Evolutionary conservation across 2,888 invertebrate species (phyloP).

Genomic region (Calameuta pallipes): DNA sequence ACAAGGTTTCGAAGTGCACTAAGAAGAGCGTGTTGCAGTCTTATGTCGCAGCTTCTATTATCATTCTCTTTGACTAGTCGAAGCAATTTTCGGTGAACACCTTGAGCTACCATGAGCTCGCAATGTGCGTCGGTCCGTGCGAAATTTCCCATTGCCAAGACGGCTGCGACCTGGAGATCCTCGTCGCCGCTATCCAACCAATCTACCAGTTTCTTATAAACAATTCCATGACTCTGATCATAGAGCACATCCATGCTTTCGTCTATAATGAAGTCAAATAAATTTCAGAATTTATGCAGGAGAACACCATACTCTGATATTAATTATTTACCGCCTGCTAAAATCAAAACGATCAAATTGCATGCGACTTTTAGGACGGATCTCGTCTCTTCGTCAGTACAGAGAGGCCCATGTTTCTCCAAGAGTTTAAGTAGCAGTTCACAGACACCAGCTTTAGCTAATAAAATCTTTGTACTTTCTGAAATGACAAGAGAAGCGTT

Average conservation of each 20-base stretch:
- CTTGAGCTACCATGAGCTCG: constrained; percentile 82
- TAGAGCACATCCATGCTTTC: constrained; percentile 90
- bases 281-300: constrained; percentile 12
- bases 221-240: constrained; percentile 77
- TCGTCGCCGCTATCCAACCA: constrained; percentile 83
- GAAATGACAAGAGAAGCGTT: constrained; percentile 41
- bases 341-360: constrained; percentile 84
- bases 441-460: constrained; percentile 82
- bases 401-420: constrained; percentile 74
- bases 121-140: constrained; percentile 89
- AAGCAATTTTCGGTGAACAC: constrained; percentile 77
- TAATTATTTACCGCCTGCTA: constrained; percentile 80
- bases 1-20: constrained; percentile 84
- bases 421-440: constrained; percentile 80
- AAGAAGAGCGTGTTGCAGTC: constrained; percentile 79
- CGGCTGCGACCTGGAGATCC: constrained; percentile 84
- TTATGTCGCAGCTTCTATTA: constrained; percentile 44
- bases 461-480: constrained; percentile 82
- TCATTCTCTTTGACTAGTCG: constrained; percentile 61
- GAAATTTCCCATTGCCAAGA: constrained; percentile 90
- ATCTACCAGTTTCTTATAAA: constrained; percentile 77
- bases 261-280: constrained; percentile 70
- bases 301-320: constrained; percentile 6
- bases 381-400: constrained; percentile 75
- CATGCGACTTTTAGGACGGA: constrained; percentile 85